Percentiles rank a stretch among this genome's conserved stretches.
Conservation (phyloP, 1,140 invertebrate species). For the Colletes latitarsis region DNA sequence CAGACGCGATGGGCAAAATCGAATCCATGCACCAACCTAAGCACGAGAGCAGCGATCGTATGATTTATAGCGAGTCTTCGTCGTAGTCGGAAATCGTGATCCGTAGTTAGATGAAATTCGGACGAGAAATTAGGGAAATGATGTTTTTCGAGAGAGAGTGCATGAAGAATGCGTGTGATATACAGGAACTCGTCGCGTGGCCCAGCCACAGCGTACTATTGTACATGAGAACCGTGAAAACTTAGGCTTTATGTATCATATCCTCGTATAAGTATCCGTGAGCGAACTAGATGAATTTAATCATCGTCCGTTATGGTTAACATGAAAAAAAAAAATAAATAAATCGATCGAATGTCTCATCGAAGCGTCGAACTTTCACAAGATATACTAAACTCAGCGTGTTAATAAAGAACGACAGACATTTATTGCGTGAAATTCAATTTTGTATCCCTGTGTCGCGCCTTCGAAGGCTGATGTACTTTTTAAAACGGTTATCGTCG, state of each 20-base stretch:
- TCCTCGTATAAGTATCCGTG: constrained; percentile 43
- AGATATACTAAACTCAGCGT: constrained; percentile 42
- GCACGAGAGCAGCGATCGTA: background rate
- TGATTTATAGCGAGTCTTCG: constrained; percentile 2
- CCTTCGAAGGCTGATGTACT: too few species aligned
- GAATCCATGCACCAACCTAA: background rate
- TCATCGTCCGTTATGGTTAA: constrained; percentile 32
- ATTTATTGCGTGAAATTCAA: constrained; percentile 1
- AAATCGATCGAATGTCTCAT: constrained; percentile 38
- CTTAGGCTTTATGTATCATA: constrained; percentile 49
- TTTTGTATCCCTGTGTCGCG: background rate
- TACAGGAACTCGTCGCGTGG: constrained; percentile 13
- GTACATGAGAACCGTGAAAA: constrained; percentile 28
- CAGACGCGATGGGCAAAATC: background rate
- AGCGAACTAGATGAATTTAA: constrained; percentile 18
- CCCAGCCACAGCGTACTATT: constrained; percentile 11
- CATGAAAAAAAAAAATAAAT: background rate
- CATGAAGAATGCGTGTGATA: constrained; percentile 13
- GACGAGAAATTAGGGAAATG: background rate
- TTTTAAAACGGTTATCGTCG: too few species aligned
- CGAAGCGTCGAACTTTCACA: constrained; percentile 39
- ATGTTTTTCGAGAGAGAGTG: background rate
- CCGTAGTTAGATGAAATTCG: constrained; percentile 5
- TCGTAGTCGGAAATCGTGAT: constrained; percentile 7
- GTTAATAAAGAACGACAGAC: constrained; percentile 41